A percentile compares a stretch with the other conserved stretches of the same genome.
Conservation (phyloP, 2,797 vertebrate species). For the Okamejei kenojei region DNA sequence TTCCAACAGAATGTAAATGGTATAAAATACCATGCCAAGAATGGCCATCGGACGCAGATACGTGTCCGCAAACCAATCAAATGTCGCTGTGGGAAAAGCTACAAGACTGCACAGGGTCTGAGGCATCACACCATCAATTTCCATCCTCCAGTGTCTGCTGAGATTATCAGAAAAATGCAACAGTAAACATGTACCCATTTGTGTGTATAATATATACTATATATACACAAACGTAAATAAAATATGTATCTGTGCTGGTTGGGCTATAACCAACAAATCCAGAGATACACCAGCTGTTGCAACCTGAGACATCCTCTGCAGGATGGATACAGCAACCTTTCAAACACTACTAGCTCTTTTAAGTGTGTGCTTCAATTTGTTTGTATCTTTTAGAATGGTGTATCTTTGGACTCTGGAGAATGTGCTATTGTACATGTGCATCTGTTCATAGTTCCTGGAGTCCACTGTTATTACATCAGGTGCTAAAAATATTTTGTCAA, state of each 20-base stretch:
- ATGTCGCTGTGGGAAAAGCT: slow-evolving; percentile 97
- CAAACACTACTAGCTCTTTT: slow-evolving; percentile 56
- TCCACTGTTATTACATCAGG: slow-evolving; percentile 79
- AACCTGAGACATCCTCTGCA: slow-evolving; percentile 56
- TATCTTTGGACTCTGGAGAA: slow-evolving; percentile 67
- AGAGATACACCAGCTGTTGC: slow-evolving; percentile 76
- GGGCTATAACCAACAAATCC: slow-evolving; percentile 60
- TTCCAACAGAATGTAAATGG: slow-evolving; percentile 88
- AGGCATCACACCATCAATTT: slow-evolving; percentile 98
- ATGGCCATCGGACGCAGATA: slow-evolving; percentile 95
- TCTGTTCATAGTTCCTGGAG: slow-evolving; percentile 70
- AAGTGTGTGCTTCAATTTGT: slow-evolving; percentile 76
- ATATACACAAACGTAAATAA: background rate
- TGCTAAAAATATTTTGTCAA: slow-evolving; percentile 60
- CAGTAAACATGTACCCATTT: slow-evolving; percentile 60
- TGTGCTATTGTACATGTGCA: slow-evolving; percentile 97
- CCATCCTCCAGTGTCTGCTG: slow-evolving; percentile 85
- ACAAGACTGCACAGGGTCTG: slow-evolving; percentile 98
- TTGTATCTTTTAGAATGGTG: slow-evolving; percentile 78
- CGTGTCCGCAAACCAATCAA: slow-evolving; percentile 96
- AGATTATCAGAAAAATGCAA: slow-evolving; percentile 94
- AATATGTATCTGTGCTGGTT: slow-evolving; percentile 53
- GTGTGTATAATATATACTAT: background rate
- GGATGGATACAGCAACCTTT: slow-evolving; percentile 67
- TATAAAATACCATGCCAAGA: slow-evolving; percentile 98